Percentiles rank a stretch among this genome's conserved stretches.
Conservation (phyloP, 1,140 invertebrate genomes). For the Goniozus legneri region DNA sequence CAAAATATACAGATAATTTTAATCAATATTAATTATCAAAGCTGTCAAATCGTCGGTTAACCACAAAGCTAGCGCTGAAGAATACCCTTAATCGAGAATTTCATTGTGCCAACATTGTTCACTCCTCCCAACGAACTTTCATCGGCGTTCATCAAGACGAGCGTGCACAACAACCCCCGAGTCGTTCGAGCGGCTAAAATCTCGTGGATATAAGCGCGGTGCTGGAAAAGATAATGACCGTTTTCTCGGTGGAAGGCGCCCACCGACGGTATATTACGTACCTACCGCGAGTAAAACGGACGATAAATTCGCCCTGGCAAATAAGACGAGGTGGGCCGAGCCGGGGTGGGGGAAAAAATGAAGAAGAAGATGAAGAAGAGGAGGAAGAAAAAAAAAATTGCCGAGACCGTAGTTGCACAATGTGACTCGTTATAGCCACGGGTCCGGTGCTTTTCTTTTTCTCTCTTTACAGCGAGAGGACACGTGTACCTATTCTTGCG, state of each 20-base stretch:
- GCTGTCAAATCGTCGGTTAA: too few species aligned
- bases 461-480: constrained; percentile 10
- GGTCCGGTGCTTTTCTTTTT: constrained; percentile 6
- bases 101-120: too few species aligned
- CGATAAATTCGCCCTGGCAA: constrained; percentile 33
- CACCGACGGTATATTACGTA: constrained; percentile 17
- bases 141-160: too few species aligned
- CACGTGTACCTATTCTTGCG: too few species aligned
- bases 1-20: too few species aligned
- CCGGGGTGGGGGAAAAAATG: background rate
- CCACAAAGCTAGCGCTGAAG: too few species aligned
- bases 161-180: too few species aligned
- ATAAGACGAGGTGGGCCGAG: constrained; percentile 20
- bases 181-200: too few species aligned
- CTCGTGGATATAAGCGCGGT: too few species aligned
- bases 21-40: too few species aligned
- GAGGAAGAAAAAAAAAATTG: constrained; percentile 17
- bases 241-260: constrained; percentile 17
- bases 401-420: constrained; percentile 23
- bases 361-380: background rate
- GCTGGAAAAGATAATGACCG: constrained; percentile 3
- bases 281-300: constrained; percentile 28
- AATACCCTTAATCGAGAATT: too few species aligned
- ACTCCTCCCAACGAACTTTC: too few species aligned
- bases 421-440: constrained; percentile 30